phyloP scores from a whole-genome alignment of 2,797 vertebrate genomes.

The Crocodylus rhombifer region DNA sequence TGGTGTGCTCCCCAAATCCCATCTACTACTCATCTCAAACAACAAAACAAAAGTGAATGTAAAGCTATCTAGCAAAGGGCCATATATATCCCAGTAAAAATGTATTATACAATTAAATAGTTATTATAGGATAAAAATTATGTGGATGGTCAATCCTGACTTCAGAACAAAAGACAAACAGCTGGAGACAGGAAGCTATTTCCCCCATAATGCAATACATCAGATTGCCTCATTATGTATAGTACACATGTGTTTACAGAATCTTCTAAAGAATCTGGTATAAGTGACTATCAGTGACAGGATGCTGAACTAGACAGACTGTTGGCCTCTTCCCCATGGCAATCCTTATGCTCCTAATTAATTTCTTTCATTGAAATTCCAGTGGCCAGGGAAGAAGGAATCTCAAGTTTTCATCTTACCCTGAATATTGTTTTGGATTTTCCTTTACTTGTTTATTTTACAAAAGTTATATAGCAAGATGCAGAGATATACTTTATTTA shows the following conservation, averaged over 20 bases:
- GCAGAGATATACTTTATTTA: conserved; percentile 5
- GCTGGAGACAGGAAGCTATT: background rate
- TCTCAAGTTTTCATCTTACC: conserved; percentile 6
- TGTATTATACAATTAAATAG: background rate
- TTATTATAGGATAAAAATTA: conserved; percentile 12
- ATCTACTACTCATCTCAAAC: background rate
- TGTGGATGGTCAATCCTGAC: background rate
- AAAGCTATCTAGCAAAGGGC: background rate
- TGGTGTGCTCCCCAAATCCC: background rate
- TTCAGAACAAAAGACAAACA: conserved; percentile 21
- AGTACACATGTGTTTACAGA: conserved; percentile 12
- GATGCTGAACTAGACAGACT: conserved; percentile 49
- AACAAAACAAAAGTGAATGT: background rate
- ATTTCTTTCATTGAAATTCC: conserved; percentile 60
- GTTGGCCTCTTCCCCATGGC: conserved; percentile 47
- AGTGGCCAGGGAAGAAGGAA: background rate
- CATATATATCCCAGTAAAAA: background rate
- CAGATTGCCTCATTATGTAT: background rate
- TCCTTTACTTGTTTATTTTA: background rate
- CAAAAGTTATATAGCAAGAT: conserved; percentile 16
- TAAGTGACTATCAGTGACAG: conserved; percentile 27
- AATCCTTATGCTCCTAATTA: conserved; percentile 62
- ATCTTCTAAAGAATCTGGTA: background rate
- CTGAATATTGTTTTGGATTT: conserved; percentile 47
- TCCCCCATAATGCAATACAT: background rate